These are phyloP conservation scores for Lepidocyrtoides sp. DNA, from an alignment of 2,888 invertebrate genomes.

Conservation along the genomic window DNA sequence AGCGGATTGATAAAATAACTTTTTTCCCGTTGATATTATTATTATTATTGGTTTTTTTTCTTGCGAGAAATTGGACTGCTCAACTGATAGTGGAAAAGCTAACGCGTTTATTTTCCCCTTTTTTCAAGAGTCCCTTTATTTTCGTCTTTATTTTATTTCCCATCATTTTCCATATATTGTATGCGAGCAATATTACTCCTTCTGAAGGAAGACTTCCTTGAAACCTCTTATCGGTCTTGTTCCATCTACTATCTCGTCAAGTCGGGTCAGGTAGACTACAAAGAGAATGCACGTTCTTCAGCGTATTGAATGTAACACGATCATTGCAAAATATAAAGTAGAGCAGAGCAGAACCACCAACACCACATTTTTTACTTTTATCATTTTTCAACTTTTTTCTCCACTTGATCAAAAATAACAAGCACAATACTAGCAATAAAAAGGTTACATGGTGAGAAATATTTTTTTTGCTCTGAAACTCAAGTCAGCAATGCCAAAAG, in stretches of 20 bases:
- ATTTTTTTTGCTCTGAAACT: background rate
- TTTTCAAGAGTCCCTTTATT: background rate
- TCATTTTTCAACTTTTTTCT: background rate
- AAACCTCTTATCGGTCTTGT: too few species aligned
- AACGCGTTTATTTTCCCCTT: background rate
- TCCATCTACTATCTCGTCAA: background rate
- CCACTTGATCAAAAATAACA: background rate
- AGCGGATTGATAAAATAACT: background rate
- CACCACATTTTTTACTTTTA: too few species aligned
- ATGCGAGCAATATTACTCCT: background rate
- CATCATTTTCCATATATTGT: background rate
- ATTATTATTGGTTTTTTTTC: constrained; percentile 15
- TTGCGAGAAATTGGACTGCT: background rate
- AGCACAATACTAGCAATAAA: constrained; percentile 11
- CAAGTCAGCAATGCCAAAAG: background rate
- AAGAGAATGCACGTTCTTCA: background rate
- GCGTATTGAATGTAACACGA: background rate
- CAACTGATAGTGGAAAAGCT: too few species aligned
- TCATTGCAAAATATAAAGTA: background rate
- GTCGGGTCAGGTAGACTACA: background rate
- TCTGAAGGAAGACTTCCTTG: too few species aligned
- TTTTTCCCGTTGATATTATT: background rate
- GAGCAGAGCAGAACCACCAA: background rate
- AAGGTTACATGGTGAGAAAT: background rate
- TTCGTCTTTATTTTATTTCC: constrained; percentile 18